Base-by-base conservation (phyloP, 2,113 vertebrate species). In the Hippocampus abdominalis region DNA sequence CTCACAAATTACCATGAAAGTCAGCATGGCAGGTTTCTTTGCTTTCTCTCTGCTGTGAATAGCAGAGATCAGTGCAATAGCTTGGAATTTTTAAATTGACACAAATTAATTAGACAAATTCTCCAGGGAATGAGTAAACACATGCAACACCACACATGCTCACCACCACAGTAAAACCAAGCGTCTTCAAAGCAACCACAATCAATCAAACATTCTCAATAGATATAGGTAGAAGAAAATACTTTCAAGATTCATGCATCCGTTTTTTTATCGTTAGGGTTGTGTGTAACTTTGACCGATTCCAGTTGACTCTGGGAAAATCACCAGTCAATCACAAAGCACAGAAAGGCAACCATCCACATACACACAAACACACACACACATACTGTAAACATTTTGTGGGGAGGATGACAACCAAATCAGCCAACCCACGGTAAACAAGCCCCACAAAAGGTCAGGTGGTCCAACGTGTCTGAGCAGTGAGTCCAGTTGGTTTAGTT, bases 1-100 rank as follows among this genome's bases (percentile, higher is more conserved):
- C 83, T 83, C 21, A 8, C 77, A 86, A 88, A 90, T 92, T 84
- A 90, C 69, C 79, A 88, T 83, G 86, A 87, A 84, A 87, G 87
- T 88, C 76, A 85, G 71, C 18, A 23, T 66, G 74, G 75, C 78
- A 73, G 85, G 78, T 81, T 87, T 83, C 78, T 82, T 77, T 82
- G 82, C 64, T 74, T 60, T n/a, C 64, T 29, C 66, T 73, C 53
- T 71, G 32, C 23, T 13, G 70, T 67, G 81, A 74, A 83, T 74
- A 81, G 69, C 66, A 75, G 60, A 56, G 16, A 12, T 53, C 66
- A 23, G 57, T 76, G 72, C 70, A 68, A 84, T 70, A 73, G 60
- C 54, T 23, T 7, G 36, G 40, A 68, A 64, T 56, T 65, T 48
- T 61, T 60, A 0, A 70, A 70, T 42, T 72, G 74, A 80, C 80